A percentile compares a stretch with the other conserved stretches of the same genome.
phyloP scores from a whole-genome alignment of 2,797 vertebrate genomes.

The Tragopan temminckii region DNA sequence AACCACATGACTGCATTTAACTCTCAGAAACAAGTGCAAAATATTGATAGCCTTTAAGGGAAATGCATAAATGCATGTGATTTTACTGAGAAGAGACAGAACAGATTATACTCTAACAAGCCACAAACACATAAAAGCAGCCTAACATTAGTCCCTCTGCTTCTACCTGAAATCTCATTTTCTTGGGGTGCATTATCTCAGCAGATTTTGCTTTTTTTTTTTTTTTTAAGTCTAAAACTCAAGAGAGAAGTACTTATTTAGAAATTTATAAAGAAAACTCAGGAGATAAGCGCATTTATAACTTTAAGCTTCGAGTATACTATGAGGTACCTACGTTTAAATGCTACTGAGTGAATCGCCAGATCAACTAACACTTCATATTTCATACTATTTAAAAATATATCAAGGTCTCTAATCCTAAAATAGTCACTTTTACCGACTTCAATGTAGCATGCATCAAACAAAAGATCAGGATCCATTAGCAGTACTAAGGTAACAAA shows the following conservation, averaged over 20 bases:
- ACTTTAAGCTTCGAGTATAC: neutral
- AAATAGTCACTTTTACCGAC: neutral
- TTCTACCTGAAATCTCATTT: neutral
- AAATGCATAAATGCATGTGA: neutral
- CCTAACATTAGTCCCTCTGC: neutral
- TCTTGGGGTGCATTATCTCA: neutral
- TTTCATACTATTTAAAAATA: neutral
- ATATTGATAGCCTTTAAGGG: neutral
- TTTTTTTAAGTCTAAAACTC: neutral
- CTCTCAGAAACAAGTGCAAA: neutral
- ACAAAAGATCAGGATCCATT: neutral
- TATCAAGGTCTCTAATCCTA: neutral
- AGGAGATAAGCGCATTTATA: neutral
- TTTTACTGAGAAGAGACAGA: neutral
- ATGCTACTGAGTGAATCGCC: neutral
- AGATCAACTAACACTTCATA: neutral
- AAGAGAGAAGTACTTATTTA: neutral
- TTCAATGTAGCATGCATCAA: accelerated
- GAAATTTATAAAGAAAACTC: neutral
- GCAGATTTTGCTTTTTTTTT: neutral
- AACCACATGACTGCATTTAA: neutral
- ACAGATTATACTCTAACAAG: neutral
- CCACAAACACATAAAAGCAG: neutral
- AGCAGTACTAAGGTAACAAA: neutral
- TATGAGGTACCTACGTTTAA: neutral